A percentile compares a stretch with the other conserved stretches of the same genome.
Conservation (phyloP, 2,888 invertebrate genomes). For the Poecilus cupreus region DNA sequence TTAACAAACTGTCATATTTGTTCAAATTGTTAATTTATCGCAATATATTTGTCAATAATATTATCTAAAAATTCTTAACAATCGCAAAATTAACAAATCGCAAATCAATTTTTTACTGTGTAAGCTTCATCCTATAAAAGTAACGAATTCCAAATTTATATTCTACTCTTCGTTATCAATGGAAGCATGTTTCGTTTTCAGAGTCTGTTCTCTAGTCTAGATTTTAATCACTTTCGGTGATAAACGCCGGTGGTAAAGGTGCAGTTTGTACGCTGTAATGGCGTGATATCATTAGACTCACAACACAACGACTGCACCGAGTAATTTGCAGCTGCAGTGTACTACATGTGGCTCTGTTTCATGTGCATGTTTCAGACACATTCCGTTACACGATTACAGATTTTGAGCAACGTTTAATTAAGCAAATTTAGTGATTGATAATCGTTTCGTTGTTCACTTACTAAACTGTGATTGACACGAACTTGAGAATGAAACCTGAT, state of each 20-base stretch:
- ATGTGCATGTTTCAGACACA: slow-evolving; percentile 50
- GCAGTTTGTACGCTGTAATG: slow-evolving; percentile 11
- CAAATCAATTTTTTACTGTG: no score
- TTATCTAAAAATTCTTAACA: no score
- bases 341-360: slow-evolving; percentile 16
- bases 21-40: no score
- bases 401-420: slow-evolving; percentile 51
- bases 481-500: no score
- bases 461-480: slow-evolving; percentile 11
- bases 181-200: background rate
- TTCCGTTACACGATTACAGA: slow-evolving; percentile 22
- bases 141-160: background rate
- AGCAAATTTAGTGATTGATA: slow-evolving; percentile 46
- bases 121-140: no score
- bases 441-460: slow-evolving; percentile 6
- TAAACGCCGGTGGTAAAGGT: slow-evolving; percentile 1
- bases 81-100: no score
- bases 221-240: slow-evolving; percentile 7
- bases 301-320: no score
- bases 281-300: slow-evolving; percentile 37
- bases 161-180: background rate
- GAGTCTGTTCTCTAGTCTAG: background rate
- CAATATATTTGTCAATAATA: no score
- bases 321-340: slow-evolving; percentile 23
- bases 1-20: no score